Base-by-base conservation (phyloP, 1,140 invertebrate genomes). In the Xylocopa sonorina region DNA sequence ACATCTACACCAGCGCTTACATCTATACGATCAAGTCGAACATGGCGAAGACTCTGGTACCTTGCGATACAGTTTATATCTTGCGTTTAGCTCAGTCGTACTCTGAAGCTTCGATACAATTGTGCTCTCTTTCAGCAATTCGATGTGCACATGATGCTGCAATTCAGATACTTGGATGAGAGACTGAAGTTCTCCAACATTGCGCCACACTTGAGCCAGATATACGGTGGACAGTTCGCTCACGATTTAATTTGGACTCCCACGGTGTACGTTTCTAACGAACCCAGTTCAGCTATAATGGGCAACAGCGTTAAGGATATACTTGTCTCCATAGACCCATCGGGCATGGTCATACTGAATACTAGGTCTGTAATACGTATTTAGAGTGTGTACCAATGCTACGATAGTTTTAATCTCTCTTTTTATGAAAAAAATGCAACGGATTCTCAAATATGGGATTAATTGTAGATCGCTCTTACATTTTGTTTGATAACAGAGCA, bases 241-340 rank as follows among this genome's bases (percentile, higher is more conserved):
- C 91, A 95, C 46, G 94, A 95, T 78, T 92, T 95, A 27, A 95
- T 97, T n/a, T 97, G 97, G 97, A 95, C 95, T 3, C 97, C 96
- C 0, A 96, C 96, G 81, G 93, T 97, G 7, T 97, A 96, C 68
- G 94, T 97, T 77, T 95, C 95, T 27, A 97, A 97, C 85, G 96
- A 97, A 90, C 94, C 96, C 32, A 96, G 96, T 57, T 97, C 96
- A 0, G 94, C 95, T 7, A 93, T 96, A 10, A 96, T 96, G 95
- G 96, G 96, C 5, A 95, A 95, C 0, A 94, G 95, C 69, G 95
- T 95, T 60, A 96, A 97, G 88, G 96, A 97, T 89, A 94, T 97
- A 21, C 93, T 97, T 0, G 95, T 97, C 6, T 96, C 96, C 7
- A 95, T 97, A 66, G 95, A 95, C 50, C 95, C 96, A 1, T 94